A percentile compares a stretch with the other conserved stretches of the same genome.
These are phyloP conservation scores for Plusia festucae DNA, from an alignment of 2,888 invertebrate genomes.

Conservation along the genomic window DNA sequence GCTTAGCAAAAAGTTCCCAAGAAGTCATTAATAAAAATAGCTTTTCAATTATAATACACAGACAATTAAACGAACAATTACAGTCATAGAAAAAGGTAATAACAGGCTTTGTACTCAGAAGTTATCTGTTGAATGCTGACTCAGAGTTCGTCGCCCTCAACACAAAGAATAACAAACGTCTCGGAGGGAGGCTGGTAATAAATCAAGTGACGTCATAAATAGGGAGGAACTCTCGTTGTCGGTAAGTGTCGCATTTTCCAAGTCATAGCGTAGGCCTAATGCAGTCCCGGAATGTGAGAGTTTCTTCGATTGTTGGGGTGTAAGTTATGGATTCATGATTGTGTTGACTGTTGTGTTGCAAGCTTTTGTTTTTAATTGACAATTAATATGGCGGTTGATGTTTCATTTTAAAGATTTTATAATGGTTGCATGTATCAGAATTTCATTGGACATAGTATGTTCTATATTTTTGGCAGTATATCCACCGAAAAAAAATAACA, in stretches of 20 bases:
- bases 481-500: no score
- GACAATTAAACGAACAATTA: constrained; percentile 47
- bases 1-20: constrained; percentile 15
- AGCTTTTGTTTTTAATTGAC: constrained; percentile 53
- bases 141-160: constrained; percentile 65
- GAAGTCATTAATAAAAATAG: constrained; percentile 24
- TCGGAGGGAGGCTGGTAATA: constrained; percentile 65
- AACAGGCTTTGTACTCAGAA: constrained; percentile 29
- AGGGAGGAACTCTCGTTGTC: constrained; percentile 62
- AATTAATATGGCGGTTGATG: background rate
- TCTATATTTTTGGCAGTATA: no score
- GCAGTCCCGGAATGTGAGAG: constrained; percentile 55
- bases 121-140: constrained; percentile 60
- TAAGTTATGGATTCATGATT: constrained; percentile 37
- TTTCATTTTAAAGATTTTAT: background rate
- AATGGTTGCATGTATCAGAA: background rate
- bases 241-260: constrained; percentile 76
- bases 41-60: constrained; percentile 42
- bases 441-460: no score
- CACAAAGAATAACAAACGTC: constrained; percentile 71
- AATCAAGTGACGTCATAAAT: constrained; percentile 75
- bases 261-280: constrained; percentile 69
- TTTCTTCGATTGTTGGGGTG: constrained; percentile 52
- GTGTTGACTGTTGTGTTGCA: constrained; percentile 21
- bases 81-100: constrained; percentile 47